These are phyloP conservation scores for Periparus ater DNA, from an alignment of 2,797 vertebrate genomes.

Conservation along the genomic window DNA sequence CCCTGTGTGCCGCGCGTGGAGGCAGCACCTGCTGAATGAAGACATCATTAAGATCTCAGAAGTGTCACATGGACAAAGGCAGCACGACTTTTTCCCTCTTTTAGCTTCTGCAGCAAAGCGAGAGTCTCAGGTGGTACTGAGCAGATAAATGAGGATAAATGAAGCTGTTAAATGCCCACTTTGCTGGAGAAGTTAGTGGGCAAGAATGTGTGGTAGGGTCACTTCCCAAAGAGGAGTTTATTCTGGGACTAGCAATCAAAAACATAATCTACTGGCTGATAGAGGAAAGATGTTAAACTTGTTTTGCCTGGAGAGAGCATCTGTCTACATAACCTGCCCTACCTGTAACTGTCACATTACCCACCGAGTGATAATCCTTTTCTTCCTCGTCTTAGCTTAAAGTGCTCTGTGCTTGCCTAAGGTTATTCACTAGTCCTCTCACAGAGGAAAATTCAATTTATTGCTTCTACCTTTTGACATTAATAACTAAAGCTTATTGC, in stretches of 20 bases:
- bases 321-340: neutral
- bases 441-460: neutral
- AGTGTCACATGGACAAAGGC: neutral
- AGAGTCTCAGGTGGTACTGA: neutral
- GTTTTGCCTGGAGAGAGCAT: neutral
- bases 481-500: conserved; percentile 6
- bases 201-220: neutral
- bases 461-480: conserved; percentile 2
- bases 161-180: neutral
- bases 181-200: neutral
- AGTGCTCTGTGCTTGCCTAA: neutral
- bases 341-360: neutral
- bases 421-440: neutral
- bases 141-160: neutral
- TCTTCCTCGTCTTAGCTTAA: neutral
- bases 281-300: neutral
- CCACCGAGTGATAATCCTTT: neutral
- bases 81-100: neutral
- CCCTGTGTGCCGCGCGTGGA: neutral
- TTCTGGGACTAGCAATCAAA: neutral
- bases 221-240: neutral
- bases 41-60: neutral
- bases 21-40: neutral
- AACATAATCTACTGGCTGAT: neutral
- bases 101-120: neutral